Percentiles rank a stretch among this genome's conserved stretches.
These are phyloP conservation scores for Toxotes jaculatrix DNA, from an alignment of 2,113 vertebrate species.

Conservation along the genomic window DNA sequence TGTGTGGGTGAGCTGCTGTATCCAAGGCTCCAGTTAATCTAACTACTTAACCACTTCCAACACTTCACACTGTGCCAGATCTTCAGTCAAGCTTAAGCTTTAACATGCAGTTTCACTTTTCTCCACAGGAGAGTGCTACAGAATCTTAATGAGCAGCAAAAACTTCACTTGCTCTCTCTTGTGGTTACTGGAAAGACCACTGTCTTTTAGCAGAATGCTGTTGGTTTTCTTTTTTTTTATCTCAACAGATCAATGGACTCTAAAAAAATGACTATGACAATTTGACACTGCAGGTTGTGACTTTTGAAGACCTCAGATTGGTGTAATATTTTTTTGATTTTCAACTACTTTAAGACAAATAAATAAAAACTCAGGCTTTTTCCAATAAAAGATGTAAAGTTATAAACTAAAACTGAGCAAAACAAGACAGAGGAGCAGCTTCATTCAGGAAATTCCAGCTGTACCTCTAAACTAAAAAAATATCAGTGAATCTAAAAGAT, in stretches of 20 bases:
- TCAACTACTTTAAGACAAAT: neutral
- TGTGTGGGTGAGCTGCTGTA: neutral
- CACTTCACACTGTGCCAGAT: neutral
- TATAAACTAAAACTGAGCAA: too few species aligned
- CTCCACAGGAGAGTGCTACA: constrained; percentile 45
- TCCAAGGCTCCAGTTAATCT: neutral
- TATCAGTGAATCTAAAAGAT: too few species aligned
- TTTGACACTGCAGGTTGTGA: neutral
- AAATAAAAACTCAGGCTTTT: neutral
- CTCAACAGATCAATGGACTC: too few species aligned
- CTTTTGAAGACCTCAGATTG: neutral
- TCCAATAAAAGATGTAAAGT: neutral
- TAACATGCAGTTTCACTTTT: neutral
- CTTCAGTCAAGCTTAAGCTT: accelerated
- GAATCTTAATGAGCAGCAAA: neutral
- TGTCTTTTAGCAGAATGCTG: too few species aligned
- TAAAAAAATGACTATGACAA: too few species aligned
- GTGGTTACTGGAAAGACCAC: too few species aligned
- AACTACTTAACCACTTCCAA: neutral
- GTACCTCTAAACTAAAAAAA: too few species aligned
- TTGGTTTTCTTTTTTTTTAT: too few species aligned
- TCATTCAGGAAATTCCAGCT: too few species aligned
- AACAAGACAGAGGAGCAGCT: too few species aligned
- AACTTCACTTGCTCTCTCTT: neutral
- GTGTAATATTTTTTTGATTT: neutral